Conservation (phyloP, 2,113 vertebrate genomes). For the Hippopotamus amphibius region DNA sequence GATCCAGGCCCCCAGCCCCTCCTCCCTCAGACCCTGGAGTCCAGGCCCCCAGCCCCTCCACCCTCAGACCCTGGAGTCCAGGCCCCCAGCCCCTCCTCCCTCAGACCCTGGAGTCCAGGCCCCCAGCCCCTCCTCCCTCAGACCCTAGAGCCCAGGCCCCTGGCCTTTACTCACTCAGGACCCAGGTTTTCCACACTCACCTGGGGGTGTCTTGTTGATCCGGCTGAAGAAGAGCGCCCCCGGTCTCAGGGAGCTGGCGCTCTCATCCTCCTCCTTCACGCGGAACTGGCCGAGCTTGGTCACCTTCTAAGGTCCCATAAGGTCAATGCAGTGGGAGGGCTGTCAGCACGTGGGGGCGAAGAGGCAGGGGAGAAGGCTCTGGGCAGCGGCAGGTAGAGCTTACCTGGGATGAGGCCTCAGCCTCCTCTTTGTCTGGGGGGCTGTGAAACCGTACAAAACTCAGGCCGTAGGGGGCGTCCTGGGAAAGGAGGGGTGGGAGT, state of each 20-base stretch:
- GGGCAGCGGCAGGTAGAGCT: conserved; percentile 41
- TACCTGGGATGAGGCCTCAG: conserved; percentile 86
- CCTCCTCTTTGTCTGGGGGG: conserved; percentile 89
- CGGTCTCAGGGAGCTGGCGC: conserved; percentile 86
- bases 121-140: background rate
- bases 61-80: background rate
- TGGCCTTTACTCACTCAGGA: background rate
- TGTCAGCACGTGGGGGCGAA: background rate
- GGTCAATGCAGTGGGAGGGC: conserved; percentile 4
- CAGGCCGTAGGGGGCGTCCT: conserved; percentile 92
- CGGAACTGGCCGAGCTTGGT: conserved; percentile 95
- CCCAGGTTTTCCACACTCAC: conserved; percentile 74
- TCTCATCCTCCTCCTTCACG: conserved; percentile 91
- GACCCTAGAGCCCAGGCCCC: background rate
- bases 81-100: background rate
- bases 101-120: background rate
- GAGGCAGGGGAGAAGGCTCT: background rate
- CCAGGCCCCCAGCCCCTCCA: background rate
- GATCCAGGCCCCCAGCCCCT: too few species aligned
- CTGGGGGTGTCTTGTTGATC: conserved; percentile 83
- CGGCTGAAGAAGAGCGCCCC: conserved; percentile 93
- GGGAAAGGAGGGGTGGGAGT: background rate
- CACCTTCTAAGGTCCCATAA: conserved; percentile 87
- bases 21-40: background rate
- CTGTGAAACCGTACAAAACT: conserved; percentile 94